Evolutionary conservation across 2,888 invertebrate genomes (phyloP).

Genomic region (Andrena hattorfiana): DNA sequence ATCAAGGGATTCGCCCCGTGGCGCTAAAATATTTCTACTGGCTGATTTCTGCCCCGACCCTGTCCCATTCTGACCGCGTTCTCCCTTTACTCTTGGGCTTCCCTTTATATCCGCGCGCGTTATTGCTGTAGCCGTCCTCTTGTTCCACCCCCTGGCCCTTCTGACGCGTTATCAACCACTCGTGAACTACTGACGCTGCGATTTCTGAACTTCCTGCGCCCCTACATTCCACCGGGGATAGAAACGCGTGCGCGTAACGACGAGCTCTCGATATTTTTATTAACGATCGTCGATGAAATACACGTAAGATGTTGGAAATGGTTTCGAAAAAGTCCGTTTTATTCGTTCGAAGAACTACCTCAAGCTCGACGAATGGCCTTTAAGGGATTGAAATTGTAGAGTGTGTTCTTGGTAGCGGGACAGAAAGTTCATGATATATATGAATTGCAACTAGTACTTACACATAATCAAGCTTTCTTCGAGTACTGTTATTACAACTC

Average conservation of each 20-base stretch:
- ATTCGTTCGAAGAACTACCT: too few species aligned
- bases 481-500: slow-evolving; percentile 1
- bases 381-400: too few species aligned
- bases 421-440: background rate
- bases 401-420: too few species aligned
- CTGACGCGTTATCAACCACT: slow-evolving; percentile 47
- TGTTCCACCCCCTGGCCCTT: slow-evolving; percentile 29
- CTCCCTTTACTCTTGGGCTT: slow-evolving; percentile 7
- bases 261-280: slow-evolving; percentile 4
- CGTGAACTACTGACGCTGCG: slow-evolving; percentile 57
- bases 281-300: background rate
- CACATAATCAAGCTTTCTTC: background rate
- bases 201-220: slow-evolving; percentile 27
- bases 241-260: background rate
- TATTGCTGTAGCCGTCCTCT: slow-evolving; percentile 56
- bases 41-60: slow-evolving; percentile 71
- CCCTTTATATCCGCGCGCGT: slow-evolving; percentile 41
- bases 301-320: background rate
- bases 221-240: background rate
- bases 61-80: slow-evolving; percentile 48
- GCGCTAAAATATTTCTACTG: slow-evolving; percentile 77
- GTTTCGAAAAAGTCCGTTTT: too few species aligned
- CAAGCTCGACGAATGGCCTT: too few species aligned
- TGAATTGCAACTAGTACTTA: background rate
- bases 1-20: slow-evolving; percentile 74